Percentiles rank a stretch among this genome's conserved stretches.
Evolutionary conservation across 2,888 invertebrate species (phyloP).

Genomic region (Xestia xanthographa): DNA sequence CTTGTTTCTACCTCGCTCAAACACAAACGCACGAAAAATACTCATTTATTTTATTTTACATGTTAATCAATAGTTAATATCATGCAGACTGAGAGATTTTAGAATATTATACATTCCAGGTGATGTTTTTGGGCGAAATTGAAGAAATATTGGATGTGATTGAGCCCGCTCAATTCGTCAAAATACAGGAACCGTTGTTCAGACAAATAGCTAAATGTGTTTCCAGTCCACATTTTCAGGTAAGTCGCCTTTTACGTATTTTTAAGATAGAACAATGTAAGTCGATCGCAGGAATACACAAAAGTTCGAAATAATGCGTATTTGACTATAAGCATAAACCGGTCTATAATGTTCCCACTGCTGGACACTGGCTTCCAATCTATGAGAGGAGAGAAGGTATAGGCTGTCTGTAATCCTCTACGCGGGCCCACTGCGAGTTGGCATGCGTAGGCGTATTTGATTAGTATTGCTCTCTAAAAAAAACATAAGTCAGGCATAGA

Average conservation of each 20-base stretch:
- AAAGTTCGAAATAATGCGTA: neutral
- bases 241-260: constrained; percentile 77
- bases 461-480: neutral
- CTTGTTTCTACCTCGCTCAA: too few relatives aligned
- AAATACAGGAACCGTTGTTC: constrained; percentile 99
- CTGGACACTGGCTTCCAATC: neutral
- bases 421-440: neutral
- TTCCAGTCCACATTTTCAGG: constrained; percentile 99
- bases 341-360: neutral
- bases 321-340: neutral
- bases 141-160: constrained; percentile 99
- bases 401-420: neutral
- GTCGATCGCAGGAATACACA: neutral
- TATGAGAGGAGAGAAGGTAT: too few relatives aligned
- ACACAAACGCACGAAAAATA: too few relatives aligned
- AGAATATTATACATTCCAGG: constrained; percentile 88
- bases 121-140: constrained; percentile 99
- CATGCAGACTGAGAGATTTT: neutral
- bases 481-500: neutral
- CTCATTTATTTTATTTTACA: neutral
- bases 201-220: constrained; percentile 99
- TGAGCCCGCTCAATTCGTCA: constrained; percentile 99
- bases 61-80: neutral
- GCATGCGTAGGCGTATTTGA: neutral
- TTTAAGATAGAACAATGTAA: neutral